Evolutionary conservation across 2,797 vertebrate genomes (phyloP).

Genomic region (Mus minutoides): DNA sequence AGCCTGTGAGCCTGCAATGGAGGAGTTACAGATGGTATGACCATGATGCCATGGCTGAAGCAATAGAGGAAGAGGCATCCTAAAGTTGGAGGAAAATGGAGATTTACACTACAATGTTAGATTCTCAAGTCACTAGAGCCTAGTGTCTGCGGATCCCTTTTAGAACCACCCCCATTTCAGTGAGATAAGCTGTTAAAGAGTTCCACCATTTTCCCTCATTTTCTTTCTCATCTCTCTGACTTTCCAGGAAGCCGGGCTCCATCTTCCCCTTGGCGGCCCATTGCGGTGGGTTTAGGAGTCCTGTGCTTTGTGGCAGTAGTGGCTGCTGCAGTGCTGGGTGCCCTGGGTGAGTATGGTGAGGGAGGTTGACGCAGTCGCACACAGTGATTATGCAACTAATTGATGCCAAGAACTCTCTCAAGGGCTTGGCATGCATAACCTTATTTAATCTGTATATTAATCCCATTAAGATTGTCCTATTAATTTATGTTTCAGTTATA

Average conservation of each 20-base stretch:
- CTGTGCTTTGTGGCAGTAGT: conserved; percentile 55
- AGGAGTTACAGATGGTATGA: background rate
- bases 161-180: background rate
- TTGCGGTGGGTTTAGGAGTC: conserved; percentile 59
- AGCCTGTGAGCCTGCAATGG: background rate
- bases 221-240: background rate
- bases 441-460: background rate
- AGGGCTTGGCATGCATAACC: background rate
- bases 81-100: background rate
- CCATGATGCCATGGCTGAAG: background rate
- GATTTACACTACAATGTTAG: background rate
- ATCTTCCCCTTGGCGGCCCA: conserved; percentile 29
- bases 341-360: conserved; percentile 41
- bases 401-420: background rate
- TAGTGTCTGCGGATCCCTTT: background rate
- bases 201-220: background rate
- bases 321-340: conserved; percentile 52
- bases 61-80: background rate
- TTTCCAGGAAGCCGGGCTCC: background rate
- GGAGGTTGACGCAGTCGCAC: background rate
- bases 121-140: background rate
- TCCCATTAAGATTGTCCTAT: background rate
- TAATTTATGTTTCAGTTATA: conserved; percentile 9
- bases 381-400: background rate
- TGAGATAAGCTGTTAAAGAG: background rate